These are phyloP conservation scores for Eurystomus gularis DNA, from an alignment of 2,113 vertebrate species.

Conservation along the genomic window DNA sequence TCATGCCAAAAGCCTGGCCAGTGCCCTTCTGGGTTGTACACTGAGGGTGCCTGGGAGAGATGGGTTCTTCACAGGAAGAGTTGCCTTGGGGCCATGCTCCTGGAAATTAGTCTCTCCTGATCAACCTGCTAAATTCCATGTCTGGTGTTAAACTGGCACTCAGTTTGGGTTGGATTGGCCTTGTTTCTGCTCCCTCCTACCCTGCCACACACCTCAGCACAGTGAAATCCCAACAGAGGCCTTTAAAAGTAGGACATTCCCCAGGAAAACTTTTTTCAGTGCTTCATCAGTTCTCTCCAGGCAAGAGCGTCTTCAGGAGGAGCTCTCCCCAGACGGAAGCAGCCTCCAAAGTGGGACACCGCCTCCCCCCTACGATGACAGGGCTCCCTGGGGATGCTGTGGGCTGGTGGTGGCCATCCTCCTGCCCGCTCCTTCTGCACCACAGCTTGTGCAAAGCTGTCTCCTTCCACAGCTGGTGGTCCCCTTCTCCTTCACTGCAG, in stretches of 20 bases:
- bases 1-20: background rate
- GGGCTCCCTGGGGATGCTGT: background rate
- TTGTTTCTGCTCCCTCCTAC: background rate
- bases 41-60: background rate
- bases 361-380: background rate
- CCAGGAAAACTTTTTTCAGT: background rate
- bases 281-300: slow-evolving; percentile 18
- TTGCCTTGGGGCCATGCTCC: background rate
- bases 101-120: background rate
- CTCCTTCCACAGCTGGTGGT: fast-evolving
- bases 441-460: fast-evolving
- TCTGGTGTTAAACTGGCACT: background rate
- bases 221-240: background rate
- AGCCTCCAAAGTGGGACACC: slow-evolving; percentile 17
- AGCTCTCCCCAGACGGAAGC: background rate
- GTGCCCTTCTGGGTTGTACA: fast-evolving
- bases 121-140: fast-evolving
- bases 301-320: background rate
- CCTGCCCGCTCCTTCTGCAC: background rate
- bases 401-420: background rate
- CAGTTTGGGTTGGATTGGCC: background rate
- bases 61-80: background rate
- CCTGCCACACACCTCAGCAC: background rate
- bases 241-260: slow-evolving; percentile 53
- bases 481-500: background rate